These are phyloP conservation scores for Temnothorax nylanderi DNA, from an alignment of 1,140 invertebrate genomes.

Conservation along the genomic window DNA sequence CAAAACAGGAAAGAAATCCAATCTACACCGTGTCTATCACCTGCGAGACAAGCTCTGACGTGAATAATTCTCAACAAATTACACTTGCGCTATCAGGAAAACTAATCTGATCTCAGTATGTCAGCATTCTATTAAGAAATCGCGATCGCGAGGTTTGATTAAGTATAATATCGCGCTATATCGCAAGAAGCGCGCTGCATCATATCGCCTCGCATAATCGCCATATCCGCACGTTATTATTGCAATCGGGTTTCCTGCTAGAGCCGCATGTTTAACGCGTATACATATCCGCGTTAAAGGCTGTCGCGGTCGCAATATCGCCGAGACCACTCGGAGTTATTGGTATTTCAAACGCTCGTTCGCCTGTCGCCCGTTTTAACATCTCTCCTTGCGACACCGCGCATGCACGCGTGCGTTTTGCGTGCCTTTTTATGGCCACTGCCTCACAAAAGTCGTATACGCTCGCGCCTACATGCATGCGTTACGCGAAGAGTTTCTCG, in stretches of 20 bases:
- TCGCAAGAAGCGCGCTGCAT: not conserved
- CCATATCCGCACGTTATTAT: not conserved
- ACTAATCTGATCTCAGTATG: constrained; percentile 1
- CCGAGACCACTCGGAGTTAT: not conserved
- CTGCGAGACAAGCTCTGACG: not conserved
- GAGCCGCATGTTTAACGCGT: not conserved
- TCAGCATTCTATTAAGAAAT: constrained; percentile 33
- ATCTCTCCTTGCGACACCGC: constrained; percentile 9
- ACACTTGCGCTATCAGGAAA: constrained; percentile 10
- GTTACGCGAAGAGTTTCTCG: constrained; percentile 15
- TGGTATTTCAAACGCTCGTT: constrained; percentile 3
- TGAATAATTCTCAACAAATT: not conserved
- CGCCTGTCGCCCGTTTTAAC: not conserved
- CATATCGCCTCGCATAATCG: not conserved
- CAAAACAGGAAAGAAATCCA: not conserved
- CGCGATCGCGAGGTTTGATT: constrained; percentile 38
- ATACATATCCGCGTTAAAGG: not conserved
- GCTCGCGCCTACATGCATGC: constrained; percentile 21
- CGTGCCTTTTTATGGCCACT: constrained; percentile 50
- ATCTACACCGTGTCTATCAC: too few relatives aligned
- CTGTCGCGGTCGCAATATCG: not conserved
- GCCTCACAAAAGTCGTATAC: constrained; percentile 33
- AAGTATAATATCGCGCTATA: constrained; percentile 6
- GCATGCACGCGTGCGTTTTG: constrained; percentile 35
- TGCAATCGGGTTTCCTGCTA: not conserved